Conservation (phyloP, 2,888 invertebrate species). For the Epicampocera succincta region DNA sequence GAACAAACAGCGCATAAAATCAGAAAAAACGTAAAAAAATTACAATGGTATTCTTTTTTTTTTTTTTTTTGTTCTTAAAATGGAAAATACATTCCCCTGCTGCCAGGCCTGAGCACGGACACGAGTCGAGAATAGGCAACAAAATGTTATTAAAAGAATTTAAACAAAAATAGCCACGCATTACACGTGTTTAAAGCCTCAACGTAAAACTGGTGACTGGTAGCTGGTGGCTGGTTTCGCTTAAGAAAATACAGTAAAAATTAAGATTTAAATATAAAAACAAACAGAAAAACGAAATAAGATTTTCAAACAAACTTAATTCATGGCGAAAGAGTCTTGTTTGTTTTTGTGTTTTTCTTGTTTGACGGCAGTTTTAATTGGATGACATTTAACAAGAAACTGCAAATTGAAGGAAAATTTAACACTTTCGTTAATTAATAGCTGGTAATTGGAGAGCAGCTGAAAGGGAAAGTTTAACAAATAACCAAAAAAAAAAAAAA, state of each 20-base stretch:
- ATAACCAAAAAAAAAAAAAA: no score
- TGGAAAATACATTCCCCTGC: no score
- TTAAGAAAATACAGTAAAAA: slow-evolving; percentile 2
- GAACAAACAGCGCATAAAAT: slow-evolving; percentile 8
- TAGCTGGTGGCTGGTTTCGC: no score
- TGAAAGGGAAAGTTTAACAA: not conserved
- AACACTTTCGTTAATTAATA: slow-evolving; percentile 4
- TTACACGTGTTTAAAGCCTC: slow-evolving; percentile 20
- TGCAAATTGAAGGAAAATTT: slow-evolving; percentile 25
- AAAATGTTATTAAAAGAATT: slow-evolving; percentile 28
- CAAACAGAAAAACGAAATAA: not conserved
- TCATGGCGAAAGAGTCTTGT: slow-evolving; percentile 35
- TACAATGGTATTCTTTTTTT: slow-evolving; percentile 9
- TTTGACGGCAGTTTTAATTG: slow-evolving; percentile 33
- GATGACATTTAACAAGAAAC: slow-evolving; percentile 24
- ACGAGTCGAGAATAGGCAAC: not conserved
- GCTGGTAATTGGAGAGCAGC: not conserved
- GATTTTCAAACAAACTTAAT: slow-evolving; percentile 19
- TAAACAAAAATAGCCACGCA: slow-evolving; percentile 27
- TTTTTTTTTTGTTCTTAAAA: no score
- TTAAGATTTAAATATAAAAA: slow-evolving; percentile 37
- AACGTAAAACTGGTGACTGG: not conserved
- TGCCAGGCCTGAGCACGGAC: slow-evolving; percentile 31
- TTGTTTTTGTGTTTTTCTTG: not conserved
- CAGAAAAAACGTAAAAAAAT: not conserved